phyloP scores from a whole-genome alignment of 53 echinoderm and acorn worm species.

The Stichopus horrens region DNA sequence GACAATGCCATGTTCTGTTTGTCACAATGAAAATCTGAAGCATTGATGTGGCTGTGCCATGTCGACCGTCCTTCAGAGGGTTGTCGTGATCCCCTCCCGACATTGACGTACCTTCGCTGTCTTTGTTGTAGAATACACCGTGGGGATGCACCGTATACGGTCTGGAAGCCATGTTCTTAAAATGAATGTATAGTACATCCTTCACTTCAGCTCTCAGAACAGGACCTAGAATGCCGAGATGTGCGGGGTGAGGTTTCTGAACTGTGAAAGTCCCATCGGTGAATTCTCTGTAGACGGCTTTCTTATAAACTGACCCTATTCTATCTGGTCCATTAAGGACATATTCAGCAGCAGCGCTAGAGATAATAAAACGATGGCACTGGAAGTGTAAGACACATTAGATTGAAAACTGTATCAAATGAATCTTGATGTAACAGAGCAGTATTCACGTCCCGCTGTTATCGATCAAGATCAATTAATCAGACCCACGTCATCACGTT shows the following conservation, averaged over 20 bases:
- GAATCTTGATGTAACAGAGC: too few species aligned
- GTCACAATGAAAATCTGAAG: too few species aligned
- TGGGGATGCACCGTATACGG: conserved; percentile 79
- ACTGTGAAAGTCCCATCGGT: conserved; percentile 74
- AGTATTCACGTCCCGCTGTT: too few species aligned
- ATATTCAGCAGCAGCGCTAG: not conserved
- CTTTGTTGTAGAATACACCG: conserved; percentile 84
- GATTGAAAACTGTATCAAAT: too few species aligned
- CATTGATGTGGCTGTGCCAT: too few species aligned
- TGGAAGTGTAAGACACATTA: too few species aligned
- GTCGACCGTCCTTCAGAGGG: too few species aligned
- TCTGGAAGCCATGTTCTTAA: conserved; percentile 74
- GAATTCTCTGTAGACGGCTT: conserved; percentile 72
- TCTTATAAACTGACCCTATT: conserved; percentile 79
- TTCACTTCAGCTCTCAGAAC: conserved; percentile 75
- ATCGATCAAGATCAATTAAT: too few species aligned
- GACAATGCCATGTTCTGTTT: too few species aligned
- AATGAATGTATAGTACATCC: conserved; percentile 65
- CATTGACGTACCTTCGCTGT: conserved; percentile 64
- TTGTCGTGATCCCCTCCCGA: too few species aligned
- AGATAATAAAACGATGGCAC: not conserved
- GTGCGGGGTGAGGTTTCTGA: conserved; percentile 53
- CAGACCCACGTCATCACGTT: too few species aligned
- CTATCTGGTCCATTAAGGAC: conserved; percentile 50
- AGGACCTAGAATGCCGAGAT: conserved; percentile 81